Base-by-base conservation (phyloP, 2,888 invertebrate genomes). In the Parthenolecanium corni region DNA sequence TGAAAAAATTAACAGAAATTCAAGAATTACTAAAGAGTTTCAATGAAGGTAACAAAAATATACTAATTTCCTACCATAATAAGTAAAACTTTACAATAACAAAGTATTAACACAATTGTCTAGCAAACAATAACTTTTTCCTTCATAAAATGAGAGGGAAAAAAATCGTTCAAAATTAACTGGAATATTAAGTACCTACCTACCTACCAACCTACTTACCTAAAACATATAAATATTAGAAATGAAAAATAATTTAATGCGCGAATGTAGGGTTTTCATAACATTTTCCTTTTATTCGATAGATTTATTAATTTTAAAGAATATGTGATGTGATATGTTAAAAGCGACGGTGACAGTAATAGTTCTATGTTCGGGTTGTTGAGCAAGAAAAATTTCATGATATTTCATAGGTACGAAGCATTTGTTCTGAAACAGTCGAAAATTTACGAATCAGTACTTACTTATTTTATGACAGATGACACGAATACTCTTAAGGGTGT, bases 71-170 rank as follows among this genome's bases (percentile, higher is more conserved):
- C n/a, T n/a, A 56, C 14, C n/a, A 14, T 42, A 49, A 47, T 47
- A 58, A 58, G 49, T 58, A 52, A n/a, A 58, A 47, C 31, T 58
- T 46, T 38, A 58, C 47, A 58, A 49, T 58, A 58, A 58, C 58
- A 49, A 58, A 36, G n/a, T n/a, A n/a, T n/a, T 58, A 58, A 58
- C 58, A 58, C 47, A 49, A 58, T 58, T 58, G 5, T 58, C 49
- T 58, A 56, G 44, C 47, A 14, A 58, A 49, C 23, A 49, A 49
- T 14, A 20, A 23, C 14, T 9, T 49, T 49, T 49, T 16, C 46
- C 46, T 44, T 44, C n/a, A 20, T 44, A 44, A 14, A 2, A 40
- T 44, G n/a, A 23, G 3, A 49, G 14, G 21, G 21, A 23, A 23
- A 23, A 49, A 20, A 42, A 20, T 38, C 25, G 42, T 23, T 49